A percentile compares a stretch with the other conserved stretches of the same genome.
These are phyloP conservation scores for Anagrus nilaparvatae DNA, from an alignment of 1,140 invertebrate genomes.

Conservation along the genomic window DNA sequence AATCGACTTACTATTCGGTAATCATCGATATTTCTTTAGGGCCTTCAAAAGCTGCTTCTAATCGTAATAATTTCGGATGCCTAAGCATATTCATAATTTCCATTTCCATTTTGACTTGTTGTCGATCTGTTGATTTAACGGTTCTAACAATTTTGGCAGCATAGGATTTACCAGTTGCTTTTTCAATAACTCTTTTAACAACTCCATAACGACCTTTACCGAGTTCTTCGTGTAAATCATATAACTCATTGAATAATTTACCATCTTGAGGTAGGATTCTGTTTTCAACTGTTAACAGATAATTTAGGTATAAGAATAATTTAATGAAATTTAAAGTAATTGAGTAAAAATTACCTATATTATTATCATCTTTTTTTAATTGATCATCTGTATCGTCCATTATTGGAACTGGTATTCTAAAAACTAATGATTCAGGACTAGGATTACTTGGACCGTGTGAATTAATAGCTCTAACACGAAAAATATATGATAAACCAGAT, in stretches of 20 bases:
- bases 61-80: slow-evolving; percentile 82
- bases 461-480: slow-evolving; percentile 69
- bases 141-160: slow-evolving; percentile 90
- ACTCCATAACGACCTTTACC: slow-evolving; percentile 73
- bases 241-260: slow-evolving; percentile 48
- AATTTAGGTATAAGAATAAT: too few species aligned
- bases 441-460: slow-evolving; percentile 66
- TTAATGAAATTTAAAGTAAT: too few species aligned
- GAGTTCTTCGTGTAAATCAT: slow-evolving; percentile 60
- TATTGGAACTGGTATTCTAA: slow-evolving; percentile 32
- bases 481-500: slow-evolving; percentile 52
- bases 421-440: slow-evolving; percentile 44
- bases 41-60: slow-evolving; percentile 80
- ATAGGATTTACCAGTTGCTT: slow-evolving; percentile 53
- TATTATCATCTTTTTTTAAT: too few species aligned
- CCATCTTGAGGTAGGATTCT: slow-evolving; percentile 47
- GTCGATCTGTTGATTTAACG: slow-evolving; percentile 68
- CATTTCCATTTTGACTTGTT: slow-evolving; percentile 82
- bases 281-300: too few species aligned
- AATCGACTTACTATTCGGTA: slow-evolving; percentile 80
- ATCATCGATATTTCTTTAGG: slow-evolving; percentile 81
- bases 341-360: too few species aligned
- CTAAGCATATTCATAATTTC: slow-evolving; percentile 81
- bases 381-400: slow-evolving; percentile 17
- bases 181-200: slow-evolving; percentile 67